These are phyloP conservation scores for Cistogaster globosa DNA, from an alignment of 2,888 invertebrate species.

Conservation along the genomic window DNA sequence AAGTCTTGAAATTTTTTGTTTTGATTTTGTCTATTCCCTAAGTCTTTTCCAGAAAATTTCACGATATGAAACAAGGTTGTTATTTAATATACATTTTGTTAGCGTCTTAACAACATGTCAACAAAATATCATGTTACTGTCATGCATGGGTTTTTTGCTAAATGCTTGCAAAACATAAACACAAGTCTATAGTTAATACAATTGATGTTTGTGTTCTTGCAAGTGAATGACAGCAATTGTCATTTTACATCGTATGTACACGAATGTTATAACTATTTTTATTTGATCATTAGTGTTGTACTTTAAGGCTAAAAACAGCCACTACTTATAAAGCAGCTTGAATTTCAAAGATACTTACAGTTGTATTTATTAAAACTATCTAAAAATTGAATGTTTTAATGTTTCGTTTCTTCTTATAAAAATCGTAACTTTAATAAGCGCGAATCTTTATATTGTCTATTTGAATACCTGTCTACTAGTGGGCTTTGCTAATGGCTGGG, in stretches of 20 bases:
- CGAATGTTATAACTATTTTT: not conserved
- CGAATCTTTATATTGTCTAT: too few relatives aligned
- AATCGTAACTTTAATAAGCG: too few relatives aligned
- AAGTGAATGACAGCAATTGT: slow-evolving; percentile 51
- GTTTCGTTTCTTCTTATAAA: too few relatives aligned
- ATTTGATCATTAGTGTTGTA: not conserved
- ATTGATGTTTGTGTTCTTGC: slow-evolving; percentile 36
- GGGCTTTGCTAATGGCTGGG: too few relatives aligned
- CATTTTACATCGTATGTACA: not conserved
- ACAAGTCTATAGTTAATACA: slow-evolving; percentile 10
- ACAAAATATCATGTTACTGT: slow-evolving; percentile 39
- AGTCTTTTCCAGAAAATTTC: slow-evolving; percentile 54
- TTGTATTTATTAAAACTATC: too few relatives aligned
- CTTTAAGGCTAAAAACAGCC: too few relatives aligned
- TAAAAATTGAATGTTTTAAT: too few relatives aligned
- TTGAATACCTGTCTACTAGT: too few relatives aligned
- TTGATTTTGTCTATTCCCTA: not conserved
- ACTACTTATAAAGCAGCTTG: too few relatives aligned
- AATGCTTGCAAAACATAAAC: slow-evolving; percentile 33
- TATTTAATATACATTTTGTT: slow-evolving; percentile 37
- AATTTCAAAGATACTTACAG: too few relatives aligned
- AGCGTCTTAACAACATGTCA: slow-evolving; percentile 27
- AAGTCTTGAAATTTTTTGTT: not conserved
- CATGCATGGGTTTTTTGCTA: slow-evolving; percentile 27
- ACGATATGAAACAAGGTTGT: slow-evolving; percentile 9